These are phyloP conservation scores for Colletes gigas DNA, from an alignment of 1,140 invertebrate genomes.

Conservation along the genomic window DNA sequence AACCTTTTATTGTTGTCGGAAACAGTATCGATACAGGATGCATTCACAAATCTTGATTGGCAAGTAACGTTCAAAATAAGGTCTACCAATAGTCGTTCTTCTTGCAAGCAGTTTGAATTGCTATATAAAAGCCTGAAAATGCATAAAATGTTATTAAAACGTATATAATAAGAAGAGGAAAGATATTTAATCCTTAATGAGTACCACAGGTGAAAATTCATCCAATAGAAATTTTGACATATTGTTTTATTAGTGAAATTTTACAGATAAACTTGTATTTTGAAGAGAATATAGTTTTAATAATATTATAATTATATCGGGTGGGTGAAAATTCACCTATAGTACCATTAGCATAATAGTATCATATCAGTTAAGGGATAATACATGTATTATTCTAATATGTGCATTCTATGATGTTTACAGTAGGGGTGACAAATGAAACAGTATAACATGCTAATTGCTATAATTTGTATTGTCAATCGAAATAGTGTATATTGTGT, in stretches of 20 bases:
- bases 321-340: too few species aligned
- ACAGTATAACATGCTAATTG: constrained; percentile 12
- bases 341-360: too few species aligned
- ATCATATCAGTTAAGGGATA: too few species aligned
- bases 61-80: constrained; percentile 63
- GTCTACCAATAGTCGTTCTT: constrained; percentile 71
- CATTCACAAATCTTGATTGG: constrained; percentile 49
- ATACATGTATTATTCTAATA: constrained; percentile 14
- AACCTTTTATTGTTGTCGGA: constrained; percentile 58
- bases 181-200: constrained; percentile 7
- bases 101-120: constrained; percentile 70
- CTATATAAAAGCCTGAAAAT: constrained; percentile 75
- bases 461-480: not conserved
- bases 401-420: constrained; percentile 14
- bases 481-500: not conserved
- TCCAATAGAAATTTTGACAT: too few species aligned
- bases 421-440: constrained; percentile 23
- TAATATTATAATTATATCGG: too few species aligned
- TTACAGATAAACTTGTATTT: too few species aligned
- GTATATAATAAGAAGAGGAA: not conserved
- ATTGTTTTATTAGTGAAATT: too few species aligned
- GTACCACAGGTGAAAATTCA: too few species aligned
- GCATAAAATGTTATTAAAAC: constrained; percentile 12
- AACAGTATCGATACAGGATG: constrained; percentile 54
- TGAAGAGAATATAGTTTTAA: too few species aligned